Percentiles rank a stretch among this genome's conserved stretches.
phyloP scores from a whole-genome alignment of 1,140 invertebrate species.

The Heliconius himera region DNA sequence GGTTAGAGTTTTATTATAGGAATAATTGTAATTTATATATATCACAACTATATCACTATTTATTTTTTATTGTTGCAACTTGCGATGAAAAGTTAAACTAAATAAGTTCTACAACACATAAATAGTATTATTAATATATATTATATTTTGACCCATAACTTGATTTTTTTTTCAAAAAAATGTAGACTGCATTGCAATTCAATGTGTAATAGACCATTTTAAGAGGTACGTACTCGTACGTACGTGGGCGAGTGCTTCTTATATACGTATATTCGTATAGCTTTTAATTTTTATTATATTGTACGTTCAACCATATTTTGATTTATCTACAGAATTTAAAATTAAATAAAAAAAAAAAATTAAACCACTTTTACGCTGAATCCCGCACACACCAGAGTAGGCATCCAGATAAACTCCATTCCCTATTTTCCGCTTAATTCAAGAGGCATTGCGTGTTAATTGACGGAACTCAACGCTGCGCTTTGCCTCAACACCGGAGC shows the following conservation, averaged over 20 bases:
- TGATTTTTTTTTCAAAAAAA: neutral
- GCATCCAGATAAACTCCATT: no score
- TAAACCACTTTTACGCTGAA: no score
- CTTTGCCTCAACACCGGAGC: no score
- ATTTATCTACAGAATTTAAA: neutral
- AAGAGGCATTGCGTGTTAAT: no score
- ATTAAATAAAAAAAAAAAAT: neutral
- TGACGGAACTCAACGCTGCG: no score
- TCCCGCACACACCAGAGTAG: no score
- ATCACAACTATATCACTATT: no score
- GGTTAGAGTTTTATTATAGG: no score
- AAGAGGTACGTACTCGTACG: neutral
- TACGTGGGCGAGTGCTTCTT: neutral
- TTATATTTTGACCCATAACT: neutral
- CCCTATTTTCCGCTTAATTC: no score
- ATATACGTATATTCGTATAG: neutral
- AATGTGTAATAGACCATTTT: constrained; percentile 13
- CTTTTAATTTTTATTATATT: neutral
- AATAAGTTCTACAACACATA: neutral
- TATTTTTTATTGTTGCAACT: no score
- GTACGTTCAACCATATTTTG: neutral
- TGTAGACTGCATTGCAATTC: neutral
- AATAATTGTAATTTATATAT: no score
- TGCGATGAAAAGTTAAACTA: neutral
- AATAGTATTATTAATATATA: neutral